A percentile compares a stretch with the other conserved stretches of the same genome.
Evolutionary conservation across 2,113 vertebrate genomes (phyloP).

Genomic region (Syngnathus typhle): DNA sequence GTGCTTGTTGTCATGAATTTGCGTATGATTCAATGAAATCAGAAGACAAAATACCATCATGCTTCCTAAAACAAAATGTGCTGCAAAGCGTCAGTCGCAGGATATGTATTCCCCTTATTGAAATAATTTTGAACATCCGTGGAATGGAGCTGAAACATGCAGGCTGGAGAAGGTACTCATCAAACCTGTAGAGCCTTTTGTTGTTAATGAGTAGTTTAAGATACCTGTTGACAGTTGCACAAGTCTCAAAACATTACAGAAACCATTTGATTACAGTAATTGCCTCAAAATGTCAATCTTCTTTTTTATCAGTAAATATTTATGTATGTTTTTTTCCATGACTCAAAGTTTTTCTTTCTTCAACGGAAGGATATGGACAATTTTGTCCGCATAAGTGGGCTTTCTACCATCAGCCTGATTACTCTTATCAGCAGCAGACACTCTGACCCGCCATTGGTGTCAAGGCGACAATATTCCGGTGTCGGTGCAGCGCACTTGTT

Average conservation of each 20-base stretch:
- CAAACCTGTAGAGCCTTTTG: too few species aligned
- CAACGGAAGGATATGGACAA: not conserved
- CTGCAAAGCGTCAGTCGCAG: not conserved
- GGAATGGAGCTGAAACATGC: too few species aligned
- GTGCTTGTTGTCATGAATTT: not conserved
- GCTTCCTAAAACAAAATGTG: not conserved
- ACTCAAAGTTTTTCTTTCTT: not conserved
- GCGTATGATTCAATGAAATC: not conserved
- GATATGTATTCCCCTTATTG: not conserved
- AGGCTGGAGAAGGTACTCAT: too few species aligned
- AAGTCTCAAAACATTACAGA: not conserved
- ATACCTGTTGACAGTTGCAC: too few species aligned
- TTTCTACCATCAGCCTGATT: conserved; percentile 49
- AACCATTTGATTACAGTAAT: not conserved
- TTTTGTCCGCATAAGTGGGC: conserved; percentile 59
- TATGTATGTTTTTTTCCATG: not conserved
- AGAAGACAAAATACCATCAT: not conserved
- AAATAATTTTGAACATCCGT: too few species aligned
- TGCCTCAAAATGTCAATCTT: not conserved
- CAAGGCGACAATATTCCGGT: conserved; percentile 47
- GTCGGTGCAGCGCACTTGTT: conserved; percentile 30
- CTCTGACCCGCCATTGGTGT: conserved; percentile 50
- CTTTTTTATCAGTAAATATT: not conserved
- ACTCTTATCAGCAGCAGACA: conserved; percentile 59
- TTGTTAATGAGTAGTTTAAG: too few species aligned